phyloP scores from a whole-genome alignment of 2,113 vertebrate genomes.

The Verasper variegatus region DNA sequence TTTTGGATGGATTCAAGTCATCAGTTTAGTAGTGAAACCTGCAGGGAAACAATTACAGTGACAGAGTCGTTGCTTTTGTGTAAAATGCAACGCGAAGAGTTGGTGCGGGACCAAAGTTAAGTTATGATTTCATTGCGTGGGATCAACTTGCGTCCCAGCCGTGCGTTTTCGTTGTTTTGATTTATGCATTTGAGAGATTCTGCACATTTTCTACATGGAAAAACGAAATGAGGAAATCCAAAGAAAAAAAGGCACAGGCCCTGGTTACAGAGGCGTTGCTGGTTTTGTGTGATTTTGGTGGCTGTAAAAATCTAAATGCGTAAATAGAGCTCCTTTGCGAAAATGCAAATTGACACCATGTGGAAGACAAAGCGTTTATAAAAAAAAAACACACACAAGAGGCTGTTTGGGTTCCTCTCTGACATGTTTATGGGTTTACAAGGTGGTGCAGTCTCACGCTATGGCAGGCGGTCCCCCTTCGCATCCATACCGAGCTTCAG shows the following conservation, averaged over 20 bases:
- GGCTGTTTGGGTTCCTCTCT: conserved; percentile 67
- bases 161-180: conserved; percentile 15
- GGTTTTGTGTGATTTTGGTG: conserved; percentile 72
- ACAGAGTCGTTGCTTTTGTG: not conserved
- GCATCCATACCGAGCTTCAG: conserved; percentile 26
- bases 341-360: conserved; percentile 82
- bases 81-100: not conserved
- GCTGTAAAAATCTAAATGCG: conserved; percentile 75
- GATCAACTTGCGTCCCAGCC: not conserved
- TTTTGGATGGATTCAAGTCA: not conserved
- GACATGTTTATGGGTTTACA: conserved; percentile 72
- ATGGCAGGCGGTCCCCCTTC: conserved; percentile 36
- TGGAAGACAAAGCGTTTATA: conserved; percentile 79
- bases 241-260: conserved; percentile 51
- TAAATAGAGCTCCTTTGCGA: conserved; percentile 79
- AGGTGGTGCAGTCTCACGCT: conserved; percentile 71
- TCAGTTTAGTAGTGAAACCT: not conserved
- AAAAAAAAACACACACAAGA: conserved; percentile 64
- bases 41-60: not conserved
- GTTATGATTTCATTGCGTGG: not conserved
- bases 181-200: conserved; percentile 36
- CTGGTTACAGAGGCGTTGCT: conserved; percentile 60
- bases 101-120: not conserved
- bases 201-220: conserved; percentile 44
- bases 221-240: conserved; percentile 58